Evolutionary conservation across 2,888 invertebrate species (phyloP), one percentile per base, ranked within the genome.

Genomic region (Andrena camellia): DNA sequence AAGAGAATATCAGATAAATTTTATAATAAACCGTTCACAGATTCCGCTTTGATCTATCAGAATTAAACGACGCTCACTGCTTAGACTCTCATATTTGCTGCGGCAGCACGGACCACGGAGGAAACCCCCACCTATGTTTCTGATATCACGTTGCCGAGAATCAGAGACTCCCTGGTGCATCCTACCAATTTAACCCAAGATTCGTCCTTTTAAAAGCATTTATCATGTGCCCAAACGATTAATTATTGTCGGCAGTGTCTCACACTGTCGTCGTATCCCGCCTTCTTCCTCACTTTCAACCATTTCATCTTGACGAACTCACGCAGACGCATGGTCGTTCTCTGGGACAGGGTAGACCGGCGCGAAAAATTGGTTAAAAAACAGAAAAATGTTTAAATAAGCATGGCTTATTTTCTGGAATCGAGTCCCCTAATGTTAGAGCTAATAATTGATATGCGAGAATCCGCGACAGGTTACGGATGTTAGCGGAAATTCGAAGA

Each of bases 141-240:
- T 69, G 59, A 69, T 72, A 64, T n/a, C 52, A 54, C 13, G 73
- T 69, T 75, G 92, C 90, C 82, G 90, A 91, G 90, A 95, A 94
- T 91, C 94, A 94, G 88, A 94, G 94, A 68, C 94, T 94, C 88
- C 94, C 94, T 17, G 94, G 94, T 17, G 72, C 66, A 73, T 52
- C n/a, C 77, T 79, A 26, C 10, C 71, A 35, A 60, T 68, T 81
- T 83, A 81, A 72, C 62, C 57, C 59, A 67, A 71, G 57, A 71
- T 82, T 80, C 57, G 42, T 31, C 50, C n/a, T 31, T 68, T 72
- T 50, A 20, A 2, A 26, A 29, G 48, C 48, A 31, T 17, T 48
- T 50, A 5, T 35, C 33, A 35, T 20, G 4, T 8, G 52, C 2
- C 13, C 1, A 66, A 17, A 23, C 29, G n/a, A 23, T 60, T 17